Evolutionary conservation across 2,113 vertebrate genomes (phyloP).

Genomic region (Clinocottus analis): DNA sequence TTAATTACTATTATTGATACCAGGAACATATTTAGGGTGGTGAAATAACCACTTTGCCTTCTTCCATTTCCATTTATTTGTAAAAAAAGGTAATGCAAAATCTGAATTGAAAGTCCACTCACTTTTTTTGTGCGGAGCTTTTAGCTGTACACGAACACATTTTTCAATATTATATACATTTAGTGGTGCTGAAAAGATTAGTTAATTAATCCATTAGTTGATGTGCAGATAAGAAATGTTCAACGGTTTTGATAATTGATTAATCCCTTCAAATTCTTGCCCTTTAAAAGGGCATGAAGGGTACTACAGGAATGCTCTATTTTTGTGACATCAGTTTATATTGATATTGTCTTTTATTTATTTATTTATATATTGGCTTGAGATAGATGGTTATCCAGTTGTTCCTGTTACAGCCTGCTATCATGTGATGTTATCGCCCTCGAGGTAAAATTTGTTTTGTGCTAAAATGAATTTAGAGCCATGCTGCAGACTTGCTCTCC

Average conservation of each 20-base stretch:
- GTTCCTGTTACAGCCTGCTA: slow-evolving; percentile 33
- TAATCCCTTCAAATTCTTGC: neutral
- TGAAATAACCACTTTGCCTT: neutral
- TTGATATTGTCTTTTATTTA: neutral
- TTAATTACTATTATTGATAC: neutral
- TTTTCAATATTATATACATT: neutral
- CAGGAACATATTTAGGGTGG: neutral
- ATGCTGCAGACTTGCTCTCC: slow-evolving; percentile 30
- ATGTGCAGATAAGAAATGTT: neutral
- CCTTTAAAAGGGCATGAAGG: neutral
- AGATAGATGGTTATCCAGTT: slow-evolving; percentile 52
- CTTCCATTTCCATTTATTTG: neutral
- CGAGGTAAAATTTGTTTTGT: slow-evolving; percentile 59
- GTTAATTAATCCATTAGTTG: neutral
- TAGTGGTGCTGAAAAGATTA: neutral
- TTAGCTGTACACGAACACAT: neutral
- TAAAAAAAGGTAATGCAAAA: neutral
- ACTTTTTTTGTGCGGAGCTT: neutral
- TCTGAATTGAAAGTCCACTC: neutral
- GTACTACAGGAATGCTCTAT: neutral
- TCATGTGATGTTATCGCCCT: slow-evolving; percentile 46
- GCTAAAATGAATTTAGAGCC: slow-evolving; percentile 52
- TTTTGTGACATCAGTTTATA: neutral
- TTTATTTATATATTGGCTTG: neutral
- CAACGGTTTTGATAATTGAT: neutral